Percentiles rank a stretch among this genome's conserved stretches.
These are phyloP conservation scores for Clamator glandarius DNA, from an alignment of 2,797 vertebrate species.

Conservation along the genomic window DNA sequence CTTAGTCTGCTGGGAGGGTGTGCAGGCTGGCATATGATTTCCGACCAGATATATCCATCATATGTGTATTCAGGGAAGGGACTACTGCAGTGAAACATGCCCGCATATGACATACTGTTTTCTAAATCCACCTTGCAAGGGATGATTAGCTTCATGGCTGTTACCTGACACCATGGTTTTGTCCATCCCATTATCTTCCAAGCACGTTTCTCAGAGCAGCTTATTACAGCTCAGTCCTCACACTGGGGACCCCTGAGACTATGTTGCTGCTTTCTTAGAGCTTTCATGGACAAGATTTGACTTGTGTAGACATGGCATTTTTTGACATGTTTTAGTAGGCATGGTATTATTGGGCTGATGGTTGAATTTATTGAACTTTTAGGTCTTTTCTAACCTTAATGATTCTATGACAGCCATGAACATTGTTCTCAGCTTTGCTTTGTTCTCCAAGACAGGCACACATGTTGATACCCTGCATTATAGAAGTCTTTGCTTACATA, in stretches of 20 bases:
- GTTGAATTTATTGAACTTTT: too few species aligned
- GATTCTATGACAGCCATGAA: background rate
- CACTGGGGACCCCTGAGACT: background rate
- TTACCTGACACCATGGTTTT: background rate
- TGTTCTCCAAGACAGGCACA: fast-evolving
- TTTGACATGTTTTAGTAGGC: too few species aligned
- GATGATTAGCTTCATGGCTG: background rate
- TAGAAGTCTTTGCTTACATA: slow-evolving; percentile 51
- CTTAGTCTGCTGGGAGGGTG: background rate
- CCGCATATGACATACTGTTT: background rate
- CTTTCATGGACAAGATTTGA: background rate
- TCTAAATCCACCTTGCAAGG: background rate
- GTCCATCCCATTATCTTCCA: background rate
- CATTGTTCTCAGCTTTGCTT: background rate
- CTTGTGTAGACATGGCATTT: too few species aligned
- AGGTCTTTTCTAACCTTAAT: too few species aligned
- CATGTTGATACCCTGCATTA: background rate
- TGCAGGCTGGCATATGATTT: background rate
- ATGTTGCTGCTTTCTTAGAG: background rate
- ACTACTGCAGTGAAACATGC: background rate
- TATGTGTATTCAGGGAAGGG: background rate
- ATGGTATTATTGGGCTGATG: too few species aligned
- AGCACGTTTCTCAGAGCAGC: background rate
- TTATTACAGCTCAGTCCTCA: background rate
- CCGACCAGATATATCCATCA: background rate